Percentiles rank a stretch among this genome's conserved stretches.
Evolutionary conservation across 1,140 invertebrate species (phyloP).

Genomic region (Pollicipes pollicipes): DNA sequence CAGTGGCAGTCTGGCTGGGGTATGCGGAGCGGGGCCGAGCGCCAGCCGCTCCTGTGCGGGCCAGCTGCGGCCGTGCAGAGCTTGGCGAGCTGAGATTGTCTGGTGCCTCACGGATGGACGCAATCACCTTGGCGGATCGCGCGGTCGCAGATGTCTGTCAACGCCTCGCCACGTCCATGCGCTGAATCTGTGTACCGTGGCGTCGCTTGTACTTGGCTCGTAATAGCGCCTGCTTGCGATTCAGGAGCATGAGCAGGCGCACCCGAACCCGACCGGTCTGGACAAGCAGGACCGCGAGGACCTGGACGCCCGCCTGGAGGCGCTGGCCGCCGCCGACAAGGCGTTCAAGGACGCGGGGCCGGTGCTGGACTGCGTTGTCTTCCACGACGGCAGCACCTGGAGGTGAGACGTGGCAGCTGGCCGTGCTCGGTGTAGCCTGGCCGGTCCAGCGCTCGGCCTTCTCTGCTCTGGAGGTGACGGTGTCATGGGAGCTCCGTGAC

Average conservation of each 20-base stretch:
- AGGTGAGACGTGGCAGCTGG: constrained; percentile 36
- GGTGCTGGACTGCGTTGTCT: constrained; percentile 83
- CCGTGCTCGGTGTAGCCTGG: too few relatives aligned
- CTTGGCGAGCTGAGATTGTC: too few relatives aligned
- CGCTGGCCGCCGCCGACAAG: constrained; percentile 61
- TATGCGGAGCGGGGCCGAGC: not conserved
- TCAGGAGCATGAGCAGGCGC: not conserved
- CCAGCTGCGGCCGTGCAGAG: too few relatives aligned
- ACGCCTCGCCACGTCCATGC: too few relatives aligned
- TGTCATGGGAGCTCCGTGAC: too few relatives aligned
- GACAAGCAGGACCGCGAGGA: constrained; percentile 81
- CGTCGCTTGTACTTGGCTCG: too few relatives aligned
- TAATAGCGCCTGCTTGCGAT: constrained; percentile 1
- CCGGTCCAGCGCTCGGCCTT: too few relatives aligned
- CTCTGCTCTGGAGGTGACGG: too few relatives aligned
- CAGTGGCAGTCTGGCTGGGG: not conserved
- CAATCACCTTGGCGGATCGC: too few relatives aligned
- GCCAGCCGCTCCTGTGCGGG: constrained; percentile 5
- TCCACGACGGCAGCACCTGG: constrained; percentile 65
- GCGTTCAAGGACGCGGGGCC: constrained; percentile 72
- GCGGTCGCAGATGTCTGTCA: too few relatives aligned
- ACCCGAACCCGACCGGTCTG: constrained; percentile 23
- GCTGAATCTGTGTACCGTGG: too few relatives aligned
- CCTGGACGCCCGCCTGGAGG: constrained; percentile 64
- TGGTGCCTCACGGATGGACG: too few relatives aligned